Evolutionary conservation across 2,888 invertebrate genomes (phyloP).

Genomic region (Mesorhabditis spiculigera): DNA sequence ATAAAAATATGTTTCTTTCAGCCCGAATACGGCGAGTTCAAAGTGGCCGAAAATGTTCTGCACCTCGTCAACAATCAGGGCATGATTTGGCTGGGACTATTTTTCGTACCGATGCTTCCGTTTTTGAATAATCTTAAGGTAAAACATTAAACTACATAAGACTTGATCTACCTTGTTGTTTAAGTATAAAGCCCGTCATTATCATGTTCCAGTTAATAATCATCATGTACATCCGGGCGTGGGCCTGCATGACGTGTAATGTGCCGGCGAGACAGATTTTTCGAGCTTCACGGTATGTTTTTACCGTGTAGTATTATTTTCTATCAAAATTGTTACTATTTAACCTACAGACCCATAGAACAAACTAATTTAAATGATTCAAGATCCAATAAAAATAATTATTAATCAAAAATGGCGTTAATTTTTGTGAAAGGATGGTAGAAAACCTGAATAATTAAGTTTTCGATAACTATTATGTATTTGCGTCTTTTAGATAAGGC

Average conservation of each 20-base stretch:
- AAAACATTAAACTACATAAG: too few relatives aligned
- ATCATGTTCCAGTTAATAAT: slow-evolving; percentile 69
- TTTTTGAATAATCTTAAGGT: slow-evolving; percentile 79
- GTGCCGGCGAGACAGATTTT: slow-evolving; percentile 91
- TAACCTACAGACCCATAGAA: too few relatives aligned
- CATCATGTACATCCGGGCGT: slow-evolving; percentile 88
- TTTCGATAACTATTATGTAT: neutral
- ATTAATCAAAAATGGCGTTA: too few relatives aligned
- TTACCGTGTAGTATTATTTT: neutral
- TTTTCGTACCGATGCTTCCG: slow-evolving; percentile 89
- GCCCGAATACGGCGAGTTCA: slow-evolving; percentile 94
- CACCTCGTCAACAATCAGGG: slow-evolving; percentile 88
- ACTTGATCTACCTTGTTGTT: neutral
- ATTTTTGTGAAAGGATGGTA: too few relatives aligned
- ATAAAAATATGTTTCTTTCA: slow-evolving; percentile 40
- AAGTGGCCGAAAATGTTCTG: slow-evolving; percentile 93
- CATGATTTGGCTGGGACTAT: slow-evolving; percentile 98
- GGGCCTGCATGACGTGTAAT: slow-evolving; percentile 93
- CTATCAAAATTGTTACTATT: neutral
- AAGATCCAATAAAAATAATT: too few relatives aligned
- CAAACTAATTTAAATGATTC: too few relatives aligned
- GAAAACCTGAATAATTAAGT: too few relatives aligned
- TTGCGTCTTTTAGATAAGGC: neutral
- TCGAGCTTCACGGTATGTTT: slow-evolving; percentile 67
- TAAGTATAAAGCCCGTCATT: neutral